A percentile compares a stretch with the other conserved stretches of the same genome.
phyloP scores from a whole-genome alignment of 2,797 vertebrate species.

The Fundulus diaphanus region DNA sequence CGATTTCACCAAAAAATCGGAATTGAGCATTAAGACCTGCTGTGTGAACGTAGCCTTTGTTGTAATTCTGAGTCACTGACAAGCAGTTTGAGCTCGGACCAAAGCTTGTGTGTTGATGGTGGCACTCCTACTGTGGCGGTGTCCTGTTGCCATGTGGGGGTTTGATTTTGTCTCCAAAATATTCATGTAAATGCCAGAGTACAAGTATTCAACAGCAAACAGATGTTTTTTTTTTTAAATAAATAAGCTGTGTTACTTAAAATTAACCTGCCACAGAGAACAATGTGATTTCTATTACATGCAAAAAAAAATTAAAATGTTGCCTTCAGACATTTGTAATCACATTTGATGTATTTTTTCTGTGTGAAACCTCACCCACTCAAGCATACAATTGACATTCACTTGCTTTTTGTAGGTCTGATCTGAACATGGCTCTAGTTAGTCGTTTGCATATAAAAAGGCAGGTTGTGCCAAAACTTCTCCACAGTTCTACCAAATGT shows the following conservation, averaged over 20 bases:
- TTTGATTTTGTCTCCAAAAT: constrained; percentile 2
- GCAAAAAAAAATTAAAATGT: background rate
- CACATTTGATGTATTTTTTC: background rate
- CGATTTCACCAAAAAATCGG: too few relatives aligned
- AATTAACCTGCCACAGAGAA: background rate
- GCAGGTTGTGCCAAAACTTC: background rate
- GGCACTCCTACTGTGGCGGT: background rate
- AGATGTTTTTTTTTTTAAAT: background rate
- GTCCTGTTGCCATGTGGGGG: background rate
- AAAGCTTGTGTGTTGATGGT: background rate
- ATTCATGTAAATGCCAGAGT: background rate
- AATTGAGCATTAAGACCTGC: too few relatives aligned
- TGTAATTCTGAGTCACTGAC: background rate
- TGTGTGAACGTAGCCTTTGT: too few relatives aligned
- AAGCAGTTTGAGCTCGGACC: background rate
- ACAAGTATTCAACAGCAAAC: background rate
- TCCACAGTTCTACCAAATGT: background rate
- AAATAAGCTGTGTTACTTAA: background rate
- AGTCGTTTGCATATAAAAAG: background rate
- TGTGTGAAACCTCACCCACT: background rate
- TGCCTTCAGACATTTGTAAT: background rate
- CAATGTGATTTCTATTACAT: background rate
- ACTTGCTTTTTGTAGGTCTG: background rate
- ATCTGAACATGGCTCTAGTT: background rate
- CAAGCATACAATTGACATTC: background rate